Conservation (phyloP, 2,888 invertebrate genomes). For the Mythimna vitellina region DNA sequence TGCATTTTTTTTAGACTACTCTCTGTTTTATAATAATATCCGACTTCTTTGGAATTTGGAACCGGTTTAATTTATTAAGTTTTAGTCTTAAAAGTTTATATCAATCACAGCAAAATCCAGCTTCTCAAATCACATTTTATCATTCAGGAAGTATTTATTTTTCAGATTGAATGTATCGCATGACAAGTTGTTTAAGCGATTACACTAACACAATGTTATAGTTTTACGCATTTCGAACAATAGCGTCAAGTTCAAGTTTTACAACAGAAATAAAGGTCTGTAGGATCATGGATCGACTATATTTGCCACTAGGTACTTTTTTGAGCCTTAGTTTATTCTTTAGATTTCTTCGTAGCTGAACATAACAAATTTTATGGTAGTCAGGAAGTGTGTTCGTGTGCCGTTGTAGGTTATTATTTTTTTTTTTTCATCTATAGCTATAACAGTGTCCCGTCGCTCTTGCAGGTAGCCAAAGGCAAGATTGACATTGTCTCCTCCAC, state of each 20-base stretch:
- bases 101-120: neutral
- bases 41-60: neutral
- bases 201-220: constrained; percentile 49
- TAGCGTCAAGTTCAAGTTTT: constrained; percentile 47
- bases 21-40: constrained; percentile 23
- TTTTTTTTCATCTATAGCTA: neutral
- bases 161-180: constrained; percentile 37
- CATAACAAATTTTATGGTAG: constrained; percentile 2
- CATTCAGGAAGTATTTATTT: constrained; percentile 34
- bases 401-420: constrained; percentile 5
- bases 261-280: constrained; percentile 46
- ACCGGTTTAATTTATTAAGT: neutral
- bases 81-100: neutral
- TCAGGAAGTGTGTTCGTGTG: neutral
- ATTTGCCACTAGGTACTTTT: constrained; percentile 19
- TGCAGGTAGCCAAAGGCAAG: neutral
- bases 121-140: constrained; percentile 9
- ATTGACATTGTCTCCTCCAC: constrained; percentile 4
- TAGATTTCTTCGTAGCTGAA: neutral
- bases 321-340: constrained; percentile 12
- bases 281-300: constrained; percentile 40
- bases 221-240: constrained; percentile 51
- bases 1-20: constrained; percentile 20
- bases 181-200: constrained; percentile 44
- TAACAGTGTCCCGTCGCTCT: neutral